phyloP scores from a whole-genome alignment of 1,140 invertebrate species.

The Drosophila equinoxialis region DNA sequence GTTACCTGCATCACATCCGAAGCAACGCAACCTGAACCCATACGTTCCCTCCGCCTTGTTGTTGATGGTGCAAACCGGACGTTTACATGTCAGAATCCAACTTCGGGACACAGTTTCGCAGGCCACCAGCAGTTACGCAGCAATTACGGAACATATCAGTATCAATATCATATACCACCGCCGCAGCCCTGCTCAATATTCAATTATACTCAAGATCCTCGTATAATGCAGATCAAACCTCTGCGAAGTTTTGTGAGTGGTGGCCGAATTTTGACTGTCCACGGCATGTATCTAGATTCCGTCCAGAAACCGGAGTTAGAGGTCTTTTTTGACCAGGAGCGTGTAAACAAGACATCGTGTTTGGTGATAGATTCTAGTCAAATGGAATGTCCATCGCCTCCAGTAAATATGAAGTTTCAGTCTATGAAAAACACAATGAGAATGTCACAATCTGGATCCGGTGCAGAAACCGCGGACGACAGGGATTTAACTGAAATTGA shows the following conservation, averaged over 20 bases:
- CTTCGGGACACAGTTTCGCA: constrained; percentile 57
- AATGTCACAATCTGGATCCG: neutral
- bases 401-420: constrained; percentile 87
- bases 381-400: constrained; percentile 97
- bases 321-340: constrained; percentile 81
- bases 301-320: constrained; percentile 96
- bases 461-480: neutral
- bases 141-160: constrained; percentile 45
- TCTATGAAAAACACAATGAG: constrained; percentile 25
- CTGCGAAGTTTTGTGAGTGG: constrained; percentile 94
- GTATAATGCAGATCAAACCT: constrained; percentile 95
- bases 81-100: constrained; percentile 83
- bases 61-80: constrained; percentile 93
- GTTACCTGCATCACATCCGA: constrained; percentile 94
- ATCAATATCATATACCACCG: constrained; percentile 27
- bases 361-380: constrained; percentile 93
- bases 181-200: constrained; percentile 85
- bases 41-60: constrained; percentile 87
- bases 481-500: constrained; percentile 23
- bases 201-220: constrained; percentile 96
- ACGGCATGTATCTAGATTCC: constrained; percentile 95
- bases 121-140: constrained; percentile 9
- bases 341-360: constrained; percentile 93
- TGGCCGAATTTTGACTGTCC: constrained; percentile 95
- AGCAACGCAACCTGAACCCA: constrained; percentile 84